phyloP scores from a whole-genome alignment of 2,113 vertebrate species.

The Oxyura jamaicensis region DNA sequence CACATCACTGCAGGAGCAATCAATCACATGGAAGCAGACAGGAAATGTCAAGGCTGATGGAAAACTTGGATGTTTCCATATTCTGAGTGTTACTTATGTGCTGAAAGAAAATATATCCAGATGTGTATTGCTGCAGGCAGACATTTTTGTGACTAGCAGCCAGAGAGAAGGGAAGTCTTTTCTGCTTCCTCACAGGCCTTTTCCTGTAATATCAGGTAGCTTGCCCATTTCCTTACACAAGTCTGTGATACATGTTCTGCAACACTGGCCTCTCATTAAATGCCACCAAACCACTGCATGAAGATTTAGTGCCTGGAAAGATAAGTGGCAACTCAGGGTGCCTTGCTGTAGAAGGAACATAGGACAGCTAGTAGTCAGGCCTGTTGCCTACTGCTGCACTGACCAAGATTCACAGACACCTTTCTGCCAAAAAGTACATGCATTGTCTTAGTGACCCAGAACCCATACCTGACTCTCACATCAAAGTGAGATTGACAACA shows the following conservation, averaged over 20 bases:
- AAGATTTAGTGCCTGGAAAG: neutral
- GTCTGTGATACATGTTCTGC: neutral
- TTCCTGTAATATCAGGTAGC: neutral
- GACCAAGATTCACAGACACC: neutral
- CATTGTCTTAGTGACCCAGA: neutral
- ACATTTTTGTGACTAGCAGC: neutral
- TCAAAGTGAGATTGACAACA: neutral
- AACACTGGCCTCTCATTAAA: neutral
- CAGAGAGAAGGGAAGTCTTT: neutral
- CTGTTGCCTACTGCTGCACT: neutral
- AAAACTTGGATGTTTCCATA: neutral
- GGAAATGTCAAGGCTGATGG: neutral
- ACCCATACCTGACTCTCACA: neutral
- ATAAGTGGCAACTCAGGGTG: rapidly evolving
- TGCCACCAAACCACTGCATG: neutral
- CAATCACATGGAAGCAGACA: neutral
- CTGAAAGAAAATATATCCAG: neutral
- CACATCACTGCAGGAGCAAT: neutral
- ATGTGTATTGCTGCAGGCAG: neutral
- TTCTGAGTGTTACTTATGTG: neutral
- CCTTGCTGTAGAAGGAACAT: neutral
- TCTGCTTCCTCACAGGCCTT: neutral
- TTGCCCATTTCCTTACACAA: neutral
- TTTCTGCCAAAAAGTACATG: neutral
- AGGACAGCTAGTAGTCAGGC: neutral